These are phyloP conservation scores for Diarsia rubi DNA, from an alignment of 2,888 invertebrate genomes.

Conservation along the genomic window DNA sequence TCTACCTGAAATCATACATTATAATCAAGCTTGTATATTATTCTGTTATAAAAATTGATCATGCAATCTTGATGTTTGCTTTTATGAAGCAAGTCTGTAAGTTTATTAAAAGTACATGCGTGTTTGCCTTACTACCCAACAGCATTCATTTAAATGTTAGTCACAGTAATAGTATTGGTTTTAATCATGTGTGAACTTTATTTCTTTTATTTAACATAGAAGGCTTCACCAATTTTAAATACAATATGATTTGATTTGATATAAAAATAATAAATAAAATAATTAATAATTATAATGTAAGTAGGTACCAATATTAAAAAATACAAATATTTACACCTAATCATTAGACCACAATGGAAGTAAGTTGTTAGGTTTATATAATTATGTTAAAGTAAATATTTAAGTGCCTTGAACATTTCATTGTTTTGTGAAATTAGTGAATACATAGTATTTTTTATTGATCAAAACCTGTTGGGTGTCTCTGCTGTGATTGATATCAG, in stretches of 20 bases:
- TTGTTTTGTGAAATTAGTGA: conserved; percentile 62
- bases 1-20: conserved; percentile 79
- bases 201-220: not conserved
- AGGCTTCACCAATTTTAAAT: not conserved
- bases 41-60: conserved; percentile 2
- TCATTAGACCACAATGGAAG: conserved; percentile 31
- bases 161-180: not conserved
- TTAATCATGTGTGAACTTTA: not conserved
- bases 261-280: not conserved
- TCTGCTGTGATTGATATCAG: conserved; percentile 73
- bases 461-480: conserved; percentile 78
- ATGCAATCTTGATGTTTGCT: conserved; percentile 16
- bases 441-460: conserved; percentile 51
- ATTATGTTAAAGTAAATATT: not conserved
- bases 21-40: conserved; percentile 4
- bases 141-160: conserved; percentile 7
- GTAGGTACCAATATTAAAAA: not conserved
- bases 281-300: conserved; percentile 10
- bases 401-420: conserved; percentile 36
- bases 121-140: conserved; percentile 1
- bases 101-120: conserved; percentile 29
- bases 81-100: not conserved
- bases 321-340: conserved; percentile 11
- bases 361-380: conserved; percentile 34
- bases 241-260: not conserved